Evolutionary conservation across 2,113 vertebrate genomes (phyloP).

Genomic region (Rafetus swinhoei): DNA sequence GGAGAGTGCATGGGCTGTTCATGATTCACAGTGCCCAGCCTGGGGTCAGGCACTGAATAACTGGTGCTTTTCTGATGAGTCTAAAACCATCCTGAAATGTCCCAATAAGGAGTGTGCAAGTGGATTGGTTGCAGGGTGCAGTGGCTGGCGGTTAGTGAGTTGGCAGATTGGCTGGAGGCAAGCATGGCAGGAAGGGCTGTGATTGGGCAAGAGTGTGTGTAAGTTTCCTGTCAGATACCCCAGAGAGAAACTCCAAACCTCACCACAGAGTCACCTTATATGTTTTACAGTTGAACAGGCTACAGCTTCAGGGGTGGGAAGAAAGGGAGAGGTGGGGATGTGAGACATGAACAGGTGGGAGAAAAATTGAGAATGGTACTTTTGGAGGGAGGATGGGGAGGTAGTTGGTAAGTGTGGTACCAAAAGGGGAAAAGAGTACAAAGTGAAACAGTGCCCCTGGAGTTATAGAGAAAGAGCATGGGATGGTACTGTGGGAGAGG

Average conservation of each 20-base stretch:
- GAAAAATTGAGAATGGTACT: neutral
- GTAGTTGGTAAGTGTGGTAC: neutral
- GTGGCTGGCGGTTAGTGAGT: constrained; percentile 68
- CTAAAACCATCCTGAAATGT: constrained; percentile 39
- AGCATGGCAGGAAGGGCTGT: constrained; percentile 60
- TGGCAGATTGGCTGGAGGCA: constrained; percentile 60
- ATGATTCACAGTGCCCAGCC: neutral
- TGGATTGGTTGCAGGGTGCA: constrained; percentile 40
- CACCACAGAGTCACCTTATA: constrained; percentile 61
- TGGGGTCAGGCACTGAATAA: fast-evolving
- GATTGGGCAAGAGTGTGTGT: constrained; percentile 76
- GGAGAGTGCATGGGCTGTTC: neutral
- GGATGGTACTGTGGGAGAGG: neutral
- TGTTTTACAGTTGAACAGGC: constrained; percentile 58
- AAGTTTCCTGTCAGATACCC: constrained; percentile 76
- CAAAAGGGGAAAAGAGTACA: fast-evolving
- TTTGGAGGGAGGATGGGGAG: neutral
- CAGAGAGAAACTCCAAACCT: constrained; percentile 49
- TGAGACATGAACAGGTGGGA: neutral
- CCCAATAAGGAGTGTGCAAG: constrained; percentile 40
- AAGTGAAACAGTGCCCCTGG: fast-evolving
- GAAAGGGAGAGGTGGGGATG: constrained; percentile 3
- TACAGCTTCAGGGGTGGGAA: neutral
- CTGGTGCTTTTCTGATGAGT: constrained; percentile 13
- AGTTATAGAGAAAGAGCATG: neutral